Percentiles rank a stretch among this genome's conserved stretches.
Conservation (phyloP, 2,113 vertebrate species). For the Macrotus californicus region DNA sequence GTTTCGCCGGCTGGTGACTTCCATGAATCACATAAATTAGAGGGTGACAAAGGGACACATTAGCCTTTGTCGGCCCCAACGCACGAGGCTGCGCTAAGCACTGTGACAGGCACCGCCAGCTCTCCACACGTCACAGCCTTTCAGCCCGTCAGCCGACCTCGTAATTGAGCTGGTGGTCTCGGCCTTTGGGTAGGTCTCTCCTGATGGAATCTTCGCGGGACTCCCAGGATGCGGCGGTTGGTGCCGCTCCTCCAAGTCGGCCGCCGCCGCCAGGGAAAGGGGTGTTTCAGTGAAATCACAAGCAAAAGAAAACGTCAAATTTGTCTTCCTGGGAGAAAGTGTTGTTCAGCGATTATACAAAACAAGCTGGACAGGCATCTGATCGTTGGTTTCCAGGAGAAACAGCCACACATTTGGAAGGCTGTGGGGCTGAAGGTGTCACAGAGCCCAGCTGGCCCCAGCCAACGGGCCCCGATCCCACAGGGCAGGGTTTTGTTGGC, state of each 20-base stretch:
- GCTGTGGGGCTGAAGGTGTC: not conserved
- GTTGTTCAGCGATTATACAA: conserved; percentile 19
- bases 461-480: not conserved
- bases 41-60: conserved; percentile 86
- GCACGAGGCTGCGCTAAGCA: conserved; percentile 82
- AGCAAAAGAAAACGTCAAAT: not conserved
- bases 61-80: conserved; percentile 88
- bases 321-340: not conserved
- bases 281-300: not conserved
- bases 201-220: conserved; percentile 80
- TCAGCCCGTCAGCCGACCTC: conserved; percentile 80
- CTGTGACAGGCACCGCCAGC: conserved; percentile 84
- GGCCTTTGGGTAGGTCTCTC: conserved; percentile 79
- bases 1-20: conserved; percentile 83
- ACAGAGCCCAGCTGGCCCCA: not conserved
- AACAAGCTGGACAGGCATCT: not conserved
- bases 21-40: conserved; percentile 87
- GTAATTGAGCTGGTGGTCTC: conserved; percentile 83
- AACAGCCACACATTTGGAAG: not conserved
- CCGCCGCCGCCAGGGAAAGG: not conserved
- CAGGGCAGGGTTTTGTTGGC: not conserved
- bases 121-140: conserved; percentile 80
- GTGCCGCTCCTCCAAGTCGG: conserved; percentile 65
- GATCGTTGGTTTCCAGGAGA: not conserved
- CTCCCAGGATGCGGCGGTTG: conserved; percentile 74